Conservation (phyloP, 2,113 vertebrate species). For the Dromaius novaehollandiae region DNA sequence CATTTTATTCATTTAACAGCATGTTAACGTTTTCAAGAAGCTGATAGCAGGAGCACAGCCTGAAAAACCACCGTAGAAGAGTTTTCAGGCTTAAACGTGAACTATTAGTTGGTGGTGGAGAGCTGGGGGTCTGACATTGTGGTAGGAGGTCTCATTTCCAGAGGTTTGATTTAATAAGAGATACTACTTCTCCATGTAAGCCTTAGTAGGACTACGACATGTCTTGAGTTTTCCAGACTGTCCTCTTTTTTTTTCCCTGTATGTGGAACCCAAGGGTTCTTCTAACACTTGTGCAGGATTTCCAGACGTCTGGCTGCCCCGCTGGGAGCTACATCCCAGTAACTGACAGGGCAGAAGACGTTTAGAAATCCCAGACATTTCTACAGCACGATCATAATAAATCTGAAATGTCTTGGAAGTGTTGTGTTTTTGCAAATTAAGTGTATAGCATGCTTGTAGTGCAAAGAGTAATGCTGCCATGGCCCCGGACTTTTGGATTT, state of each 20-base stretch:
- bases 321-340: not conserved
- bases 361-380: not conserved
- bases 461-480: not conserved
- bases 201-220: not conserved
- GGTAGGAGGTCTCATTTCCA: not conserved
- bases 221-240: not conserved
- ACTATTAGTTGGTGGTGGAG: not conserved
- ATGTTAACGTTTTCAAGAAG: not conserved
- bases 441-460: not conserved
- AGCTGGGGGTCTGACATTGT: not conserved
- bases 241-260: not conserved
- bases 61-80: not conserved
- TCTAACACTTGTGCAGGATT: not conserved
- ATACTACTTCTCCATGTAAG: not conserved
- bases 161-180: not conserved
- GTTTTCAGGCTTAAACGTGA: not conserved
- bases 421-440: not conserved
- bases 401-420: not conserved
- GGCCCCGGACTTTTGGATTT: not conserved
- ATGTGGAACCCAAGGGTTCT: not conserved
- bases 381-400: not conserved
- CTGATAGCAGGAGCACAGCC: not conserved
- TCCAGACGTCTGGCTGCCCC: not conserved
- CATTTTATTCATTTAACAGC: not conserved
- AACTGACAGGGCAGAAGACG: not conserved